Base-by-base conservation (phyloP, 1,140 invertebrate genomes). In the Scaptomyza graminum region DNA sequence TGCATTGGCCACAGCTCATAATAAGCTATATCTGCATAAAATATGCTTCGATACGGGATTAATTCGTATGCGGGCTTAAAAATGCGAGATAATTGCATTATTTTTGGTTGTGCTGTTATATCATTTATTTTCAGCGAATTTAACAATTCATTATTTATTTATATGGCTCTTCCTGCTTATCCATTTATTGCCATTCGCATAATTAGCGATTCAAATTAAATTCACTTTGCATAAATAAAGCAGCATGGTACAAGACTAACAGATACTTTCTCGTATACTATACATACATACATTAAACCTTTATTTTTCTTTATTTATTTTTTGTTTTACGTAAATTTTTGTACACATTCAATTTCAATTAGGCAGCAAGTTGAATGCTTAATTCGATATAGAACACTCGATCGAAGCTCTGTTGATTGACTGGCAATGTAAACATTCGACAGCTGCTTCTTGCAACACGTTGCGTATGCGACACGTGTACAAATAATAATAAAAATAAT, bases 21-120 rank as follows among this genome's bases (percentile, higher is more conserved):
- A 82, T 67, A 57, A 61, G 64, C 61, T 39, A 57, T 60, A 59
- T 80, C 87, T 80, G 68, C 68, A 84, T 80, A 84, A 80, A 73
- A 74, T 41, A 74, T 9, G 31, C 31, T 57, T 41, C 62, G 15
- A 64, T 11, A 18, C 16, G 39, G 44, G 37, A n/a, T 37, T 11
- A 3, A 28, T 18, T 18, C 37, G 46, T 1, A 47, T 25, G 46
- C 18, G 46, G 11, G 46, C 43, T 47, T 9, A 4, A 46, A 49
- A 49, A 49, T n/a, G 11, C 8, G 3, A 49, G 22, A 57, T 65
- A 44, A 44, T 9, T 9, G 15, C 7, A n/a, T 60, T 43, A 46
- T n/a, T 67, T 34, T 41, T 16, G 28, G 12, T 18, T 25, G n/a
- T n/a, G n/a, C n/a, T n/a, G n/a, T n/a, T n/a, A n/a, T n/a, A n/a